Evolutionary conservation across 2,113 vertebrate genomes (phyloP).

Genomic region (Mesitornis unicolor): DNA sequence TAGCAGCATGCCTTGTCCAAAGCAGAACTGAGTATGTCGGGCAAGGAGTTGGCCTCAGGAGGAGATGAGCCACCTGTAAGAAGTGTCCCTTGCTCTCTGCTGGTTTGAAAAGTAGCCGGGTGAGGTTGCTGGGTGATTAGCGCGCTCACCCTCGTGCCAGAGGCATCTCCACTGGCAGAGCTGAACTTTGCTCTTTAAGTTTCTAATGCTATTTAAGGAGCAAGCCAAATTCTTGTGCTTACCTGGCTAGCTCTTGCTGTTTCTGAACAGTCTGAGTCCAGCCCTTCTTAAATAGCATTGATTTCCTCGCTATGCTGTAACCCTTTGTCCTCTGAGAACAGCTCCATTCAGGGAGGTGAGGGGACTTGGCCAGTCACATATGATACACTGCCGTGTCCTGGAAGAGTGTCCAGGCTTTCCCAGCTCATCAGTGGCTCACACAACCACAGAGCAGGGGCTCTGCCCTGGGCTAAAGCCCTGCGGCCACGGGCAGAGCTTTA

Average conservation of each 20-base stretch:
- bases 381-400: neutral
- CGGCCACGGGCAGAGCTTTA: rapidly evolving
- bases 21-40: neutral
- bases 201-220: neutral
- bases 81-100: too few relatives aligned
- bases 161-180: neutral
- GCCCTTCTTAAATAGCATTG: neutral
- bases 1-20: neutral
- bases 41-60: neutral
- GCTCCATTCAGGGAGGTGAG: neutral
- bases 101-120: neutral
- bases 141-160: neutral
- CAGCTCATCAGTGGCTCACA: rapidly evolving
- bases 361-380: too few relatives aligned
- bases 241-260: neutral
- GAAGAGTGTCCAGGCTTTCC: neutral
- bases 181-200: neutral
- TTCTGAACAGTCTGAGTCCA: neutral
- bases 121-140: neutral
- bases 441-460: neutral
- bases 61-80: rapidly evolving
- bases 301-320: neutral
- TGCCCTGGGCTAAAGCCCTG: neutral
- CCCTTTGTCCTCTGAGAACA: neutral
- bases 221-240: neutral